Base-by-base conservation (phyloP, 2,113 vertebrate species). In the Caloenas nicobarica region DNA sequence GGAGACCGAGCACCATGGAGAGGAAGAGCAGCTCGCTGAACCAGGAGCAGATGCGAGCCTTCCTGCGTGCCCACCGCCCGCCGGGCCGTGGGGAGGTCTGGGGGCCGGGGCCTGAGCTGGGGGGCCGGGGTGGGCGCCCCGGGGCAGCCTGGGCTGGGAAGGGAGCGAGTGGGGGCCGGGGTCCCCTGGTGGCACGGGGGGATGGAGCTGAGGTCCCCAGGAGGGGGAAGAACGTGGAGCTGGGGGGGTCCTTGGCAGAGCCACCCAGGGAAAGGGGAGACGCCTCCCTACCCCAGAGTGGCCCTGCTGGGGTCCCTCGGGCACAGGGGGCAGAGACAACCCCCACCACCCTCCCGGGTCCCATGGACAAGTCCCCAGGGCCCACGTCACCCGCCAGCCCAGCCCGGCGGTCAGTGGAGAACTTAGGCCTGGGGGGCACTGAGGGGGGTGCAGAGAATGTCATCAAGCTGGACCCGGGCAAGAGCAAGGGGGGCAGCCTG, bases 401-500 rank as follows among this genome's bases (percentile, higher is more conserved):
- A 0, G 62, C 81, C 6, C 11, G 2, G 46, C 60, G 4, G 38
- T 26, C 11, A 0, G 51, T 2, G 21, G 77, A 90, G 25, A 89
- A 88, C 88, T 80, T 25, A 1, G 71, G 66, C 33, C 50, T 0
- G 1, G 74, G 68, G 5, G 38, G 86, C 83, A 72, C 36, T 0
- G 97, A 96, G 28, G 84, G n/a, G 48, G 68, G 57, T 0, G 23
- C 29, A 0, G 97, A 97, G 61, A 96, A 7, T 0, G 74, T 90
- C 10, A 89, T 96, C 38, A 97, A 97, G 95, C 64, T 84, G 19
- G 98, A 98, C 72, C 97, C 97, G 0, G 97, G 96, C 33, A 99
- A 98, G 60, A 95, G 92, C 51, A 98, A 98, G 71, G 98, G 98
- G 44, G 66, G 98, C 66, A 98, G 98, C 94, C 93, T 97, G 92